A percentile compares a stretch with the other conserved stretches of the same genome.
These are phyloP conservation scores for Pteropus alecto DNA, from an alignment of 2,113 vertebrate genomes.

Conservation along the genomic window DNA sequence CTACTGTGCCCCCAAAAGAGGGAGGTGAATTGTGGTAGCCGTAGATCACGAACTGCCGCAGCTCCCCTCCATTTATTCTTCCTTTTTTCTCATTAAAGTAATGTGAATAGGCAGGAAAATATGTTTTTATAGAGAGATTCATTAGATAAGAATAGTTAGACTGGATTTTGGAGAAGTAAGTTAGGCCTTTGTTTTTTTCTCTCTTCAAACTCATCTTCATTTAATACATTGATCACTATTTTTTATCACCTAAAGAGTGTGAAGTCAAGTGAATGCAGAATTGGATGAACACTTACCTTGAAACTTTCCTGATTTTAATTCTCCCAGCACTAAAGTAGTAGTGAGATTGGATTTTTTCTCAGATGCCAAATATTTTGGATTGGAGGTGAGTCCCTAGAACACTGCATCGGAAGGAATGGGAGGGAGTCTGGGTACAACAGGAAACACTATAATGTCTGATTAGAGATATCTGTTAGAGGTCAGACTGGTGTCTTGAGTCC, in stretches of 20 bases:
- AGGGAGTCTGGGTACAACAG: background rate
- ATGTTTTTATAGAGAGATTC: background rate
- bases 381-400: background rate
- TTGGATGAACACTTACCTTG: background rate
- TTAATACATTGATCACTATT: background rate
- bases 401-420: background rate
- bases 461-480: background rate
- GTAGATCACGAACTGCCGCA: rapidly evolving
- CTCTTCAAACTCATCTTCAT: background rate
- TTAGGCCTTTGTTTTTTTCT: background rate
- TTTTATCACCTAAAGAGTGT: background rate
- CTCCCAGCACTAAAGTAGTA: background rate
- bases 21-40: background rate
- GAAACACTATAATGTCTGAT: background rate
- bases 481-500: background rate
- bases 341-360: background rate
- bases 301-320: background rate
- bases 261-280: background rate
- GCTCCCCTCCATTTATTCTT: background rate
- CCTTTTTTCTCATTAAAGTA: background rate
- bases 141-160: background rate
- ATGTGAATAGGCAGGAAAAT: background rate
- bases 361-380: background rate
- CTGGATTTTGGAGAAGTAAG: background rate
- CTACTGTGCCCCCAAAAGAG: background rate